Evolutionary conservation across 2,888 invertebrate species (phyloP).

Genomic region (Microctonus brassicae): DNA sequence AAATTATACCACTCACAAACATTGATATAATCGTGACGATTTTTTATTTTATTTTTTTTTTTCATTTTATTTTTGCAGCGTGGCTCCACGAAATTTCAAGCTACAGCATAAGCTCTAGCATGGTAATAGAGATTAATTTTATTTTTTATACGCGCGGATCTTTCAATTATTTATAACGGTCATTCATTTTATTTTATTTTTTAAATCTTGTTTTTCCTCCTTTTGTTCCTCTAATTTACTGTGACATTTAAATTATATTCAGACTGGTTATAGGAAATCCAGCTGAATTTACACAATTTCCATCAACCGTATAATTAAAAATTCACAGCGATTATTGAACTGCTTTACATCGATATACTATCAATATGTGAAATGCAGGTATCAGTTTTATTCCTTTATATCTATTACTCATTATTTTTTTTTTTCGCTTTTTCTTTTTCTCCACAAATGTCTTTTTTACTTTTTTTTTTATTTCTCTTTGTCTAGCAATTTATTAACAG

Average conservation of each 20-base stretch:
- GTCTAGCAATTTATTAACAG: constrained; percentile 36
- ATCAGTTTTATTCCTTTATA: constrained; percentile 3
- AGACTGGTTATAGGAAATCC: background rate
- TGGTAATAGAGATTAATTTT: constrained; percentile 60
- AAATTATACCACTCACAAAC: constrained; percentile 67
- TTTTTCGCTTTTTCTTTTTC: background rate
- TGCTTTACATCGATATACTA: constrained; percentile 27
- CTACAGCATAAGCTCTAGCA: constrained; percentile 67
- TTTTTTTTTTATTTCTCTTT: constrained; percentile 4
- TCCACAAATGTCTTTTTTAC: background rate
- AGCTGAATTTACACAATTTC: constrained; percentile 16
- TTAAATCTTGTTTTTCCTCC: background rate
- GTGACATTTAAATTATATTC: background rate
- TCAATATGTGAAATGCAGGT: constrained; percentile 26
- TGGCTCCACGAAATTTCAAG: constrained; percentile 65
- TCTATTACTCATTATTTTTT: background rate
- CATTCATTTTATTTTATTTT: constrained; percentile 9
- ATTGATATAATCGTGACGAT: constrained; percentile 68
- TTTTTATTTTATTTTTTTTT: constrained; percentile 44
- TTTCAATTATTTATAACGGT: constrained; percentile 30
- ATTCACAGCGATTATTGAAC: constrained; percentile 8
- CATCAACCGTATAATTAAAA: background rate
- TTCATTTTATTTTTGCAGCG: constrained; percentile 50
- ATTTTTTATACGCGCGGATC: constrained; percentile 16
- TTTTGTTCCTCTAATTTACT: background rate